Percentiles rank a stretch among this genome's conserved stretches.
phyloP scores from a whole-genome alignment of 2,888 invertebrate genomes.

The Diaphora mendica region DNA sequence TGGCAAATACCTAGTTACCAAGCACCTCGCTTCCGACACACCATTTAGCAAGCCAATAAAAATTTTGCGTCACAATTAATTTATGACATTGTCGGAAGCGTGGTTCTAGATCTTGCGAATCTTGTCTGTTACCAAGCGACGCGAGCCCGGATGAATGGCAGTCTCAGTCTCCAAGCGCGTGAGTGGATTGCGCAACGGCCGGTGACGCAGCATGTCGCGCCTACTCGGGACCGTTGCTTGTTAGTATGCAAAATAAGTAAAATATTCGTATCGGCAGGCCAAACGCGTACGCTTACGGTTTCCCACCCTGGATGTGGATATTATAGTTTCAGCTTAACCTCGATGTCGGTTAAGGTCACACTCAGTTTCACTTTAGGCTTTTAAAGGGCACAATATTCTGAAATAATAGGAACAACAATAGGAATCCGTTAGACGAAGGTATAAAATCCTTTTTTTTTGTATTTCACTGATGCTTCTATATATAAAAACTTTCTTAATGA shows the following conservation, averaged over 20 bases:
- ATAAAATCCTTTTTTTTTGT: not conserved
- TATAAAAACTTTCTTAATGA: not conserved
- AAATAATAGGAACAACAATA: not conserved
- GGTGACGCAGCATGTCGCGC: slow-evolving; percentile 79
- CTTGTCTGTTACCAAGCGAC: slow-evolving; percentile 72
- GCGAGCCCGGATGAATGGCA: slow-evolving; percentile 77
- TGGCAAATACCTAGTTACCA: slow-evolving; percentile 43
- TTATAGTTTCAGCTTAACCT: slow-evolving; percentile 51
- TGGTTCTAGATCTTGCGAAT: slow-evolving; percentile 53
- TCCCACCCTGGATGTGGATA: slow-evolving; percentile 54
- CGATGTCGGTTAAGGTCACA: slow-evolving; percentile 45
- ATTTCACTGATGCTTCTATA: not conserved
- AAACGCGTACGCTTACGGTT: slow-evolving; percentile 71
- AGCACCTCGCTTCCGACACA: slow-evolving; percentile 40
- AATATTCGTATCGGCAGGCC: slow-evolving; percentile 70
- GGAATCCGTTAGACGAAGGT: not conserved
- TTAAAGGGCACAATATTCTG: not conserved
- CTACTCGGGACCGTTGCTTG: slow-evolving; percentile 70
- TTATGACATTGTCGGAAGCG: slow-evolving; percentile 57
- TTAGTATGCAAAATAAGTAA: slow-evolving; percentile 82
- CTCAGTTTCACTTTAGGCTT: slow-evolving; percentile 18
- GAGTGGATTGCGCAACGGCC: slow-evolving; percentile 72
- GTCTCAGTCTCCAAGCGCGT: slow-evolving; percentile 73
- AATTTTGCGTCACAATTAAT: slow-evolving; percentile 52
- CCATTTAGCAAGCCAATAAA: slow-evolving; percentile 49